phyloP scores from a whole-genome alignment of 2,113 vertebrate genomes.

The Ceyx melanurus region DNA sequence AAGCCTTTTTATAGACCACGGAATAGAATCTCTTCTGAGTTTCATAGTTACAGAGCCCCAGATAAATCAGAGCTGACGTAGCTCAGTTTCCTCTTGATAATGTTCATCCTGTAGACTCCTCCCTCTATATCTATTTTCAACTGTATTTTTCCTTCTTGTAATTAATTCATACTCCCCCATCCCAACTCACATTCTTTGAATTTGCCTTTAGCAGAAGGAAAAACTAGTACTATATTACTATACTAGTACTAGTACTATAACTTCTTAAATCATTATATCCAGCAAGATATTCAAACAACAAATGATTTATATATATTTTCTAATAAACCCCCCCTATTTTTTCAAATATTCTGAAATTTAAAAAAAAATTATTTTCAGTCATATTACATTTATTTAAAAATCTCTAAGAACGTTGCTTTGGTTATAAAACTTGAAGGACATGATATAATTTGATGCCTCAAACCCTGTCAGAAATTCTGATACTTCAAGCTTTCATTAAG shows the following conservation, averaged over 20 bases:
- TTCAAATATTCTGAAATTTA: background rate
- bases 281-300: background rate
- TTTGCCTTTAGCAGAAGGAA: background rate
- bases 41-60: background rate
- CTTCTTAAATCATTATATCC: background rate
- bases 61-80: background rate
- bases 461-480: background rate
- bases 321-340: too few species aligned
- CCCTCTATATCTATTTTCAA: background rate
- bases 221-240: background rate
- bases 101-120: background rate
- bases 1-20: slow-evolving; percentile 2
- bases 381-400: background rate
- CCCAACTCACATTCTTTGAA: too few species aligned
- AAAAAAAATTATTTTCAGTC: background rate
- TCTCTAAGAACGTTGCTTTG: background rate
- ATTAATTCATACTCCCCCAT: background rate
- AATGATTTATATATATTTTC: background rate
- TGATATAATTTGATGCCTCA: background rate
- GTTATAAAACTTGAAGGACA: background rate
- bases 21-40: background rate
- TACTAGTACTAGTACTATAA: background rate
- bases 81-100: background rate
- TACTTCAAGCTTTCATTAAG: background rate
- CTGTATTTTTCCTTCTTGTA: background rate